Conservation (phyloP, 2,113 vertebrate species). For the Crotophaga sulcirostris region DNA sequence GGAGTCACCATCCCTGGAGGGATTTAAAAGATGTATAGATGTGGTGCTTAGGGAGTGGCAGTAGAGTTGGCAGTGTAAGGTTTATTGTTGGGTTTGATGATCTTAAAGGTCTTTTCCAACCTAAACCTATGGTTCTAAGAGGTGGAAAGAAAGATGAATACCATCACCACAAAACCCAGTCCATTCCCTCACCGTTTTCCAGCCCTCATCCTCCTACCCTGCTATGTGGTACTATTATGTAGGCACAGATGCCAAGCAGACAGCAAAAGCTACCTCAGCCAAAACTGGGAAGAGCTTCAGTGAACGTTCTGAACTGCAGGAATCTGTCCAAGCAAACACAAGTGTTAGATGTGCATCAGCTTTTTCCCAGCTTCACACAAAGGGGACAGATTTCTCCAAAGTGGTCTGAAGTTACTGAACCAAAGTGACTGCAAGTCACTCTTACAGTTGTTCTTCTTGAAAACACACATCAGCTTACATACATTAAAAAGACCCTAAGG, state of each 20-base stretch:
- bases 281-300: not conserved
- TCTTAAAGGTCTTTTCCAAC: not conserved
- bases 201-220: not conserved
- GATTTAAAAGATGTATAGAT: not conserved
- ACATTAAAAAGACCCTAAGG: not conserved
- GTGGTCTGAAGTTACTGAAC: not conserved
- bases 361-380: not conserved
- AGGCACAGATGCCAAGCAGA: not conserved
- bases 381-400: not conserved
- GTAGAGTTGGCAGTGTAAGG: not conserved
- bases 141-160: not conserved
- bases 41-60: not conserved
- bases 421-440: not conserved
- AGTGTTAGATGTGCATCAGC: rapidly evolving
- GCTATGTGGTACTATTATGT: not conserved
- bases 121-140: not conserved
- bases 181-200: not conserved
- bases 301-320: not conserved
- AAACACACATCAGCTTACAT: not conserved
- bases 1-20: not conserved
- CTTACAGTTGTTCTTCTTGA: not conserved
- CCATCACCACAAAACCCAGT: not conserved
- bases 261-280: not conserved
- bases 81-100: not conserved
- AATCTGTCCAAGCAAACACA: not conserved